Base-by-base conservation (phyloP, 2,113 vertebrate genomes). In the Rhinolophus sinicus region DNA sequence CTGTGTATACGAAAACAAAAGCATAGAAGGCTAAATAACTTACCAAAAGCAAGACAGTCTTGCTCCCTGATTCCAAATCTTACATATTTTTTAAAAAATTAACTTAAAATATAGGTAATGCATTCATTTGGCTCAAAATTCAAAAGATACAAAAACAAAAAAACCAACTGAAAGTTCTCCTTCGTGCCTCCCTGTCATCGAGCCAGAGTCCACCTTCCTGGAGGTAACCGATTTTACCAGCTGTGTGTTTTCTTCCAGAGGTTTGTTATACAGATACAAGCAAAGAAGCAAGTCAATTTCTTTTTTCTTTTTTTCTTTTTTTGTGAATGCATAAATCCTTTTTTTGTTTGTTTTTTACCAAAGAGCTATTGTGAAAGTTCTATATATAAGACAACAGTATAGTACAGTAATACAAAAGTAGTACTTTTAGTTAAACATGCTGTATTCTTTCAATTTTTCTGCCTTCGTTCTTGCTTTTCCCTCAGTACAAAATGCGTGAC, bases 251-350 rank as follows among this genome's bases (percentile, higher is more conserved):
- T 54, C 88, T 58, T 84, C 60, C 38, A 30, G 72, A 80, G 58
- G 70, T 18, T 54, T 73, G 33, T 47, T 62, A 12, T 54, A 13
- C 33, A 6, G n/a, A 50, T 16, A 38, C 1, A 65, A 88, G n/a
- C 58, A 77, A 92, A 85, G n/a, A 90, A 28, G 56, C 50, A 87
- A 54, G 8, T 64, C 69, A 58, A 6, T 90, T 47, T 50, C 47
- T 50, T 50, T 50, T 50, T 50, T 50, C 16, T 62, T 77, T 52
- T 76, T 69, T n/a, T 62, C 13, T 93, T 35, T 56, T 30, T 19
- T 12, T 72, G 72, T 93, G 87, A 47, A 54, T 16, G 58, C 54
- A 93, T 28, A 94, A 75, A 97, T 96, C 38, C 33, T 69, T 97
- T 92, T 15, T 69, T 97, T 92, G 13, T 86, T 95, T 82, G n/a